These are phyloP conservation scores for Morbakka virulenta DNA, from an alignment of 30 jellyfish, hydroid and myxozoan species.

Conservation along the genomic window DNA sequence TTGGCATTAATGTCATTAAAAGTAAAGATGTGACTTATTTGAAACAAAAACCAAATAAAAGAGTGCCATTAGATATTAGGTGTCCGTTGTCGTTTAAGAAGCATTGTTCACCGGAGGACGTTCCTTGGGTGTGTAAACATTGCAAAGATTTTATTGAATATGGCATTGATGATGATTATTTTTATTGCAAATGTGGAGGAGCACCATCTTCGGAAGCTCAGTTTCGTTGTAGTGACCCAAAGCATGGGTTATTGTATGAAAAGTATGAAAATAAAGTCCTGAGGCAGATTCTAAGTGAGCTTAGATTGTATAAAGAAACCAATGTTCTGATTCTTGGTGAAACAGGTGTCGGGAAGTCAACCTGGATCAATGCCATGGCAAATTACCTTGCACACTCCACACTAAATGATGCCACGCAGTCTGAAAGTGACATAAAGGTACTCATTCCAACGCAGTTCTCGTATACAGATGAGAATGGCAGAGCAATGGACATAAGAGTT, in stretches of 20 bases:
- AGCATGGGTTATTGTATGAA: constrained; percentile 39
- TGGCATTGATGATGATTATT: constrained; percentile 19
- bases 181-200: constrained; percentile 61
- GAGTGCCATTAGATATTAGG: constrained; percentile 34
- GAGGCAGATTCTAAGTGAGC: background rate
- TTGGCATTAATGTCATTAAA: constrained; percentile 12
- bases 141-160: constrained; percentile 53
- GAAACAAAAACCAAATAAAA: constrained; percentile 18
- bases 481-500: constrained; percentile 2
- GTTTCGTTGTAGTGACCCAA: constrained; percentile 46
- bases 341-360: constrained; percentile 65
- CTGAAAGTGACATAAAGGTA: constrained; percentile 21
- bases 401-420: constrained; percentile 18
- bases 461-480: constrained; percentile 56
- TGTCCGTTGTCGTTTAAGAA: constrained; percentile 57
- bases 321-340: constrained; percentile 50
- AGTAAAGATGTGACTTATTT: constrained; percentile 2
- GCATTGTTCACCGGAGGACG: constrained; percentile 10
- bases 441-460: constrained; percentile 56
- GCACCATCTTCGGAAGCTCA: background rate
- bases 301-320: constrained; percentile 21
- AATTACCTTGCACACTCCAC: constrained; percentile 29
- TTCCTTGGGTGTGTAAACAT: constrained; percentile 36
- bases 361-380: constrained; percentile 63
- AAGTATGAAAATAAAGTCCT: background rate